Conservation (phyloP, 2,113 vertebrate species). For the Macrotis lagotis region DNA sequence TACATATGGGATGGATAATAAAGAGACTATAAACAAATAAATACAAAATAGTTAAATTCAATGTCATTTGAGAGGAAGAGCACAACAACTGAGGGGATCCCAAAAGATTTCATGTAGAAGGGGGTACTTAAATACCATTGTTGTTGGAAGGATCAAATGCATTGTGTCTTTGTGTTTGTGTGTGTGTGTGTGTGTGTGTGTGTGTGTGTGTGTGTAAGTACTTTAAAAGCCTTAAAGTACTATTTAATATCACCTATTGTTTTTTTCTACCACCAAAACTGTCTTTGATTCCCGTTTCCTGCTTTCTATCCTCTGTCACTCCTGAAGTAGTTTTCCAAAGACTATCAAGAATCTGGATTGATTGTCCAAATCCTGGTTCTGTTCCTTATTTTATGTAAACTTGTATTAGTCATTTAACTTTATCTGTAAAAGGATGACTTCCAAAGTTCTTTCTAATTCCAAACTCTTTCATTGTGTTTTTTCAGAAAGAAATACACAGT, state of each 20-base stretch:
- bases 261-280: neutral
- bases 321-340: neutral
- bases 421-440: neutral
- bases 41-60: no score
- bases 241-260: neutral
- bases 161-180: no score
- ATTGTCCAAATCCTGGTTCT: neutral
- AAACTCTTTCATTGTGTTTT: neutral
- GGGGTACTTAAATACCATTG: no score
- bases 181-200: no score
- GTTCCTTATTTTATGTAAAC: neutral
- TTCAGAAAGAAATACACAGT: neutral
- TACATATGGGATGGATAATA: no score
- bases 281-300: neutral
- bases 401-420: neutral
- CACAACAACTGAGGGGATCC: no score
- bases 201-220: no score
- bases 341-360: neutral
- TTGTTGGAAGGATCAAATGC: no score
- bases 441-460: neutral
- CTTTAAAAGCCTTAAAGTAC: neutral
- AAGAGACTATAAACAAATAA: no score
- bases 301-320: neutral
- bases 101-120: no score
- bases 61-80: no score